Evolutionary conservation across 2,888 invertebrate species (phyloP), one percentile per base, ranked within the genome.

Genomic region (Sabellastarte sp.): DNA sequence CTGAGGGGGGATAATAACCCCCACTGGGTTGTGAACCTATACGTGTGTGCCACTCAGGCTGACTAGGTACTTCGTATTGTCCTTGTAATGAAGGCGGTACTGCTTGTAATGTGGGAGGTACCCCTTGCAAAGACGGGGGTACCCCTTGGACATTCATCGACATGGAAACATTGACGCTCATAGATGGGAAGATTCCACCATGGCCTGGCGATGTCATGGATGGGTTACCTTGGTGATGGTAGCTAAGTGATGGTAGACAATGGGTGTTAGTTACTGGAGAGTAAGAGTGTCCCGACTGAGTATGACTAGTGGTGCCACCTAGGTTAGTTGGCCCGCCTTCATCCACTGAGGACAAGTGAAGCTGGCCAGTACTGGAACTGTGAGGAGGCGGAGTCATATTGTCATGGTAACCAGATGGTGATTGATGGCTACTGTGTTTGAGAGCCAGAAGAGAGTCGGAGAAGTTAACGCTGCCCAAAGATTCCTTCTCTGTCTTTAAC

Each of bases 141-240:
- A 41, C 41, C 63, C 86, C 85, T 64, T 93, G 93, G 91, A 95
- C 95, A 63, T 95, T 95, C 95, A 96, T 96, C 84, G 95, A 95
- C 95, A 96, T 96, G 74, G 92, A 93, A 0, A 96, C 94, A 80
- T 96, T 96, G 72, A 96, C 95, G 78, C 93, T 93, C 95, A 96
- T 95, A 77, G 93, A 91, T 64, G 95, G 93, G 82, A 93, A 93
- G 24, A 64, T 30, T 29, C 30, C 57, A 5, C 30, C 57, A n/a
- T 20, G 20, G 26, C 32, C 26, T 15, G 57, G 30, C 57, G 57
- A 57, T 28, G 24, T 24, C 52, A 24, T 28, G 52, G 52, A 52
- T 52, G 52, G 52, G n/a, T n/a, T n/a, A n/a, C n/a, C n/a, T n/a
- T n/a, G n/a, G n/a, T n/a, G n/a, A n/a, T n/a, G n/a, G n/a, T n/a